Base-by-base conservation (phyloP, 2,888 invertebrate species). In the Drosophila ochracea region DNA sequence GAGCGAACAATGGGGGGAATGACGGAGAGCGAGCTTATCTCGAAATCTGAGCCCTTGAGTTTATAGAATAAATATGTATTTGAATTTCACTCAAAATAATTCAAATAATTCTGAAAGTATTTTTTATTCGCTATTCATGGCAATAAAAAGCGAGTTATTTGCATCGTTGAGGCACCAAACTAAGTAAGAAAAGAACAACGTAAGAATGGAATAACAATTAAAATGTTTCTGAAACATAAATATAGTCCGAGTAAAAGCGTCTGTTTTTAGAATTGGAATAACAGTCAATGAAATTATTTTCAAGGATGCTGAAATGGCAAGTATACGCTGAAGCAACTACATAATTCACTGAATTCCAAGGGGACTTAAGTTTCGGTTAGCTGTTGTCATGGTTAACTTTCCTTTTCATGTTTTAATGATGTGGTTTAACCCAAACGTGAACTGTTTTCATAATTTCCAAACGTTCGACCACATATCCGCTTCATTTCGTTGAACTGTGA, bases 31-130 rank as follows among this genome's bases (percentile, higher is more conserved):
- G 4, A 19, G 33, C 2, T n/a, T 28, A 6, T 13, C 19, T 49
- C 7, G 9, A 35, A 35, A 37, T 30, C 13, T 10, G 5, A 25
- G 0, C 28, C 16, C 19, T n/a, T 33, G 7, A n/a, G 2, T 33
- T 65, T 16, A 2, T 31, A 4, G 7, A 21, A 21, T 33, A 21
- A 41, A 25, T 16, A 4, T 52, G 30, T 30, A 43, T 61, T 47
- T 41, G 1, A 68, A 59, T 64, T 28, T 47, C 10, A 37, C 7
- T 19, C 9, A 19, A 55, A 54, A 9, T 25, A 55, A 55, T 19
- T 16, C 3, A 35, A 37, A 19, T 54, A 25, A 19, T 31, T 9
- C 54, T 28, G 4, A 19, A 16, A 10, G 3, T 3, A 4, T 1
- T 37, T 53, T 21, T 7, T 19, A 37, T 3, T 1, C 3, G 54